Conservation (phyloP, 2,113 vertebrate species). For the Glaucomys volans region DNA sequence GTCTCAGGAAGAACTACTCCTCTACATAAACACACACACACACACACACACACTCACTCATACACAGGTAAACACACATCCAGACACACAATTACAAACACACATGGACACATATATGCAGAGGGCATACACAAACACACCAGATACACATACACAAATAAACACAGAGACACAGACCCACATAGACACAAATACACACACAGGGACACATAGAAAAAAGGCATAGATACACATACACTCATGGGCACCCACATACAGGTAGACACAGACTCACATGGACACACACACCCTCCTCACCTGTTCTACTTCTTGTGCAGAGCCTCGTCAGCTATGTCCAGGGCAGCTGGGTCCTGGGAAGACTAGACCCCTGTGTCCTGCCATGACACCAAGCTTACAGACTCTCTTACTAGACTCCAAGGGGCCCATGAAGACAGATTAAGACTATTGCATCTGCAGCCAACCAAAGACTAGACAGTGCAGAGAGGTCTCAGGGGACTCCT, state of each 20-base stretch:
- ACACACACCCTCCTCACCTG: not conserved
- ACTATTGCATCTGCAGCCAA: too few relatives aligned
- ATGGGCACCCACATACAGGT: not conserved
- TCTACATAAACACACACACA: not conserved
- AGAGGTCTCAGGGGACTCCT: not conserved
- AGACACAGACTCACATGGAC: not conserved
- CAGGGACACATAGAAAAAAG: not conserved
- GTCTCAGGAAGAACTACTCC: not conserved
- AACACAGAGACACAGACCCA: not conserved
- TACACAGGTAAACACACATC: not conserved
- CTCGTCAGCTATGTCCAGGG: not conserved
- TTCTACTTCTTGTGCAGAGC: not conserved
- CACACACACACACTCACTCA: too few relatives aligned
- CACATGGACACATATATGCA: not conserved
- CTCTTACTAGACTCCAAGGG: not conserved
- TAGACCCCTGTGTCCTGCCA: not conserved
- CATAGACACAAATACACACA: not conserved
- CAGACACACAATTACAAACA: not conserved
- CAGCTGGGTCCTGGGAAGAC: not conserved
- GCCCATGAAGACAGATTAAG: not conserved
- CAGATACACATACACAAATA: not conserved
- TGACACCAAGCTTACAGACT: not conserved
- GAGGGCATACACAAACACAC: not conserved
- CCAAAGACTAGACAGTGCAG: not conserved
- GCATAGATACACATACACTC: not conserved